Evolutionary conservation across 1,140 invertebrate genomes (phyloP), one percentile per base, ranked within the genome.

Genomic region (Dinothrombium tinctorium): DNA sequence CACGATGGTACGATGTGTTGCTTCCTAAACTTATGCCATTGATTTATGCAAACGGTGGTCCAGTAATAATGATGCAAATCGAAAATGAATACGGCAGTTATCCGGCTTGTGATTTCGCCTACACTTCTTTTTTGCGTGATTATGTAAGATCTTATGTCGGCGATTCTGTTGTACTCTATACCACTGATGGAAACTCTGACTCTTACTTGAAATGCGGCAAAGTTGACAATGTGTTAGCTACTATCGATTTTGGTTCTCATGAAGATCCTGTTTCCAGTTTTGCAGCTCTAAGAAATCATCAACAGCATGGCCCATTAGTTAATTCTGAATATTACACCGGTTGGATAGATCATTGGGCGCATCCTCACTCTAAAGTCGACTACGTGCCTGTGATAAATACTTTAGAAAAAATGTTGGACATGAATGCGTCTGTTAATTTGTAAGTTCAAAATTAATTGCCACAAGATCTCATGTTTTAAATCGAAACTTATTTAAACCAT

Each of bases 301-400:
- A 53, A 37, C 46, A 46, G 2, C 41, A 60, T 49, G 71, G 78
- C 2, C 77, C 77, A 1, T 49, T 82, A 23, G 77, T 89, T 4
- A 87, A 89, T 57, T 83, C 80, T 0, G 83, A 89, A 57, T 89
- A 69, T 56, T 89, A 87, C 62, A 69, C 79, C 0, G 82, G 81
- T 19, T 69, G 66, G 65, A 51, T 89, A 11, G 76, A 81, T 22
- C 73, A 81, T 31, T 59, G 55, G 56, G 50, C 49, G 23, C 24
- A 42, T n/a, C 44, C 45, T 11, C 54, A 57, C 43, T 33, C 40
- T 15, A 54, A 35, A 9, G 45, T 42, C 3, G 21, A 19, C n/a
- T 42, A 44, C 6, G 14, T 33, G 6, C 25, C 19, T 4, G 39
- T 56, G 4, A 33, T 42, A 3, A 24, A 38, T 7, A 41, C 47